phyloP scores from a whole-genome alignment of 2,113 vertebrate genomes.

The Chaetorhynchus papuensis region DNA sequence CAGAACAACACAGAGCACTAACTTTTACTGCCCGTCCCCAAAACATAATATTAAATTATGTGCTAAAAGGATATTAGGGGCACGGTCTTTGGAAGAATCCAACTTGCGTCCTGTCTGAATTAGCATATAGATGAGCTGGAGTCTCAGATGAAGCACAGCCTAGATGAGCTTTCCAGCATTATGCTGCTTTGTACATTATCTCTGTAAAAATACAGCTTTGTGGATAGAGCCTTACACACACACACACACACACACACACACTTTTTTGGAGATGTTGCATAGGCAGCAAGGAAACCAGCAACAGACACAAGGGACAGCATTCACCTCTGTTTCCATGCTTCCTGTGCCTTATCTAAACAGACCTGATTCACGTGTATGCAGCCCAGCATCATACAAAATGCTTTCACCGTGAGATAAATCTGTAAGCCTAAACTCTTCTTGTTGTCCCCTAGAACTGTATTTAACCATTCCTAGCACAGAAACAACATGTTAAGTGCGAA shows the following conservation, averaged over 20 bases:
- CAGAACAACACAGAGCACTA: slow-evolving; percentile 27
- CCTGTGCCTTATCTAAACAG: not conserved
- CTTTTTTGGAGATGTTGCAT: not conserved
- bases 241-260: not conserved
- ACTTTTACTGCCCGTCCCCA: slow-evolving; percentile 52
- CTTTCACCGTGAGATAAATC: not conserved
- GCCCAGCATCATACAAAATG: not conserved
- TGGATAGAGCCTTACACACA: not conserved
- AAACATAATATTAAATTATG: slow-evolving; percentile 70
- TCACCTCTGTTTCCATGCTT: not conserved
- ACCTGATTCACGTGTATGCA: accelerated
- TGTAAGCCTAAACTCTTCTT: not conserved
- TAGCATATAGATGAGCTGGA: slow-evolving; percentile 74
- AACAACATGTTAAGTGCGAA: not conserved
- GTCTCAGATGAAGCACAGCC: slow-evolving; percentile 26
- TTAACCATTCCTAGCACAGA: not conserved
- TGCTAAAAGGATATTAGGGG: slow-evolving; percentile 66
- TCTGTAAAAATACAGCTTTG: not conserved
- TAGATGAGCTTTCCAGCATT: slow-evolving; percentile 7
- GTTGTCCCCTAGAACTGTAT: not conserved
- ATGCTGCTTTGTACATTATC: slow-evolving; percentile 9
- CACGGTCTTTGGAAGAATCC: slow-evolving; percentile 33
- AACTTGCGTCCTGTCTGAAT: slow-evolving; percentile 44
- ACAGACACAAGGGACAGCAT: not conserved
- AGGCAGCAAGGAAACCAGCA: not conserved